Percentiles rank a stretch among this genome's conserved stretches.
phyloP scores from a whole-genome alignment of 2,888 invertebrate species.

The Pyrrhosoma nymphula region DNA sequence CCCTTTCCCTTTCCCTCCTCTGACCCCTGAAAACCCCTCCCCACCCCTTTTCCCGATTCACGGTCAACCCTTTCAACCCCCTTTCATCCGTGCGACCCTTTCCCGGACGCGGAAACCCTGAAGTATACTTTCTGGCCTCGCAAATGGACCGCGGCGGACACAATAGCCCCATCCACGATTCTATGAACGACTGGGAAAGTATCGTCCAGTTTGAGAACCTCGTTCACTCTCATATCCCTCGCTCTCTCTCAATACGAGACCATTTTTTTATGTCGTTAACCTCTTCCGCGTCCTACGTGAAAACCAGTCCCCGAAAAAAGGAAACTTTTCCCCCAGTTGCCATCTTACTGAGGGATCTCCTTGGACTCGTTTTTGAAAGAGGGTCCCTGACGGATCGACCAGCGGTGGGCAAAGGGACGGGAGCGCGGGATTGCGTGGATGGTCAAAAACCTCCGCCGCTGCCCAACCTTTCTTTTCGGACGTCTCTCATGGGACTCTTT shows the following conservation, averaged over 20 bases:
- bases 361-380: slow-evolving; percentile 28
- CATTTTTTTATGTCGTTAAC: neutral
- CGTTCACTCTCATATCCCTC: neutral
- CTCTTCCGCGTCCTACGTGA: neutral
- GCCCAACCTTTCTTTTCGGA: slow-evolving; percentile 37
- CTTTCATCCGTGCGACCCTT: neutral
- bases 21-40: neutral
- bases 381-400: neutral
- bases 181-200: slow-evolving; percentile 30
- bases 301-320: neutral
- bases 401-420: neutral
- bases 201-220: slow-evolving; percentile 62
- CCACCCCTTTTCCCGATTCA: slow-evolving; percentile 1
- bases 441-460: slow-evolving; percentile 10
- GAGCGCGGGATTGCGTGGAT: neutral
- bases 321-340: neutral
- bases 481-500: slow-evolving; percentile 29
- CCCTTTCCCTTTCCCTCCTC: neutral
- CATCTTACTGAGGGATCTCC: slow-evolving; percentile 53
- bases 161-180: slow-evolving; percentile 34
- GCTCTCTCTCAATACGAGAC: neutral
- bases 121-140: neutral
- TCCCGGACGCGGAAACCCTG: neutral
- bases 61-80: slow-evolving; percentile 50
- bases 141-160: slow-evolving; percentile 58